A percentile compares a stretch with the other conserved stretches of the same genome.
Evolutionary conservation across 1,140 invertebrate species (phyloP).

Genomic region (Drosophila parabipectinata): DNA sequence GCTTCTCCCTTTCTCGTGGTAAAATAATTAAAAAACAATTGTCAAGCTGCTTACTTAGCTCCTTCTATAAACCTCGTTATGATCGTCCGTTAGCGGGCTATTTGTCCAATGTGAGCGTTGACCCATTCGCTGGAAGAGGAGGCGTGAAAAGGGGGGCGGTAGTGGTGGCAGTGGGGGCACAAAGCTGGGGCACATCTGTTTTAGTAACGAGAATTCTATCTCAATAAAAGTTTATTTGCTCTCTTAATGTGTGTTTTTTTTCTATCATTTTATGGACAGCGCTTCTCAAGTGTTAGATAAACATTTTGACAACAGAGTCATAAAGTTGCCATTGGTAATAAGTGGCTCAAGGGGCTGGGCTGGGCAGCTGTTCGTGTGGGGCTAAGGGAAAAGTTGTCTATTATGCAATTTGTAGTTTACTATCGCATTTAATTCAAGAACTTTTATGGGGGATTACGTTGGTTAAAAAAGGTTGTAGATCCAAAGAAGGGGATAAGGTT

Average conservation of each 20-base stretch:
- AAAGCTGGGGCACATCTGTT: slow-evolving; percentile 52
- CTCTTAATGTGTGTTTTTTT: slow-evolving; percentile 53
- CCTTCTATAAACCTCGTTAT: slow-evolving; percentile 6
- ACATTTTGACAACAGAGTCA: slow-evolving; percentile 72
- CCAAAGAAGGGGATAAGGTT: too few relatives aligned
- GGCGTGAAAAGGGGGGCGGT: not conserved
- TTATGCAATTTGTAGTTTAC: slow-evolving; percentile 39
- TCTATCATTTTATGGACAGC: slow-evolving; percentile 61
- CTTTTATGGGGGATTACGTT: not conserved
- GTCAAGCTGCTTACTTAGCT: slow-evolving; percentile 42
- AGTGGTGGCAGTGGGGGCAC: not conserved
- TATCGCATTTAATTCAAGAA: slow-evolving; percentile 18
- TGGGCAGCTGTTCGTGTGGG: not conserved
- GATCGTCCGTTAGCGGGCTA: slow-evolving; percentile 17
- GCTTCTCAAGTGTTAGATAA: slow-evolving; percentile 72
- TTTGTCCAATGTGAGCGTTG: slow-evolving; percentile 33
- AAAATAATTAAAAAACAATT: slow-evolving; percentile 79
- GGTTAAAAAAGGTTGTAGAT: not conserved
- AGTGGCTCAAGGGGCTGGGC: not conserved
- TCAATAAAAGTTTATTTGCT: slow-evolving; percentile 68
- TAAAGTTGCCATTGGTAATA: slow-evolving; percentile 48
- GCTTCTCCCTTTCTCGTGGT: slow-evolving; percentile 33
- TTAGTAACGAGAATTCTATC: slow-evolving; percentile 56
- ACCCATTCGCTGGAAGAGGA: slow-evolving; percentile 1
- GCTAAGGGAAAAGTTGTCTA: slow-evolving; percentile 21